phyloP scores from a whole-genome alignment of 2,113 vertebrate species.

The Bubo blakistoni region DNA sequence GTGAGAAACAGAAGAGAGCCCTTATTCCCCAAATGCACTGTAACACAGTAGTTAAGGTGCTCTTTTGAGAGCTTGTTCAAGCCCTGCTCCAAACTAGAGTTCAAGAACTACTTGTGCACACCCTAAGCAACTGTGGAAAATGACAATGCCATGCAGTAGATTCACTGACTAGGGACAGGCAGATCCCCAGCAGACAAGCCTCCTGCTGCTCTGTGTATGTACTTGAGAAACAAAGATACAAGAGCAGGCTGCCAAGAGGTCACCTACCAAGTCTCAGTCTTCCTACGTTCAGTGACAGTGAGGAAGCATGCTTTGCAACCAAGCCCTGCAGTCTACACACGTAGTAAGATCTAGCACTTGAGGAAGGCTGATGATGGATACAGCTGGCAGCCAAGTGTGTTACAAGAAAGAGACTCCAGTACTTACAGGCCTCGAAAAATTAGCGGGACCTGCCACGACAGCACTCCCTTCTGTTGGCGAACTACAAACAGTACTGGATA shows the following conservation, averaged over 20 bases:
- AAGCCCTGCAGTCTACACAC: not conserved
- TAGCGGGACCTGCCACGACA: conserved; percentile 81
- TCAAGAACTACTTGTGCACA: not conserved
- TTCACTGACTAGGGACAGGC: not conserved
- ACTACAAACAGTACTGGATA: conserved; percentile 80
- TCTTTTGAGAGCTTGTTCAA: not conserved
- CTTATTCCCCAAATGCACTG: not conserved
- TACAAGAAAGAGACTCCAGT: not conserved
- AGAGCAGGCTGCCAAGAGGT: not conserved
- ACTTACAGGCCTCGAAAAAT: conserved; percentile 82
- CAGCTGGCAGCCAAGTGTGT: not conserved
- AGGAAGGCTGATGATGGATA: not conserved
- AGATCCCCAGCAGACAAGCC: not conserved
- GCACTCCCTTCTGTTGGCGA: conserved; percentile 80
- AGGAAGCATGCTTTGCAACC: not conserved
- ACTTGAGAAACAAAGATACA: not conserved
- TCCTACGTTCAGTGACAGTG: not conserved
- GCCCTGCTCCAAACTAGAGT: not conserved
- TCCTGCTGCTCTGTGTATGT: not conserved
- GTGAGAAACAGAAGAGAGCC: not conserved
- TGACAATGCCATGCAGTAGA: not conserved
- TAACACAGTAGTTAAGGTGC: not conserved
- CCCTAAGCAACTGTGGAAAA: not conserved
- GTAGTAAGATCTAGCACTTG: not conserved
- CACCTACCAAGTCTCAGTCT: not conserved